A percentile compares a stretch with the other conserved stretches of the same genome.
phyloP scores from a whole-genome alignment of 2,888 invertebrate species.

The Temnothorax unifasciatus region DNA sequence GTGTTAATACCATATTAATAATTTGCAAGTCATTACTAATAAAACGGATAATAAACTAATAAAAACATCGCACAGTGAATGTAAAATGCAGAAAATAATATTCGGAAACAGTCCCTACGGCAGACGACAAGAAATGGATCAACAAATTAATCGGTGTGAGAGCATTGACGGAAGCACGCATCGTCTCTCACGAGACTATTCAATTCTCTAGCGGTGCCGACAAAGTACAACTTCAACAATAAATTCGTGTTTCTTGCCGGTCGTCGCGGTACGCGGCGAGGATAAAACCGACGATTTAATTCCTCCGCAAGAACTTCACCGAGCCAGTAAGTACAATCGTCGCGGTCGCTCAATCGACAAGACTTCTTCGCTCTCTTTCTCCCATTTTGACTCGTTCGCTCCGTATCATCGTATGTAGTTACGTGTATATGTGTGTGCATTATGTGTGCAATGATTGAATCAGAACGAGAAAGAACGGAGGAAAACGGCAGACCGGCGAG shows the following conservation, averaged over 20 bases:
- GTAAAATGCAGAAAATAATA: neutral
- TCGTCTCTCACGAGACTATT: constrained; percentile 47
- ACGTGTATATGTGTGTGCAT: constrained; percentile 32
- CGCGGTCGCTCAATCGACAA: constrained; percentile 50
- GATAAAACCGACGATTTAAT: constrained; percentile 60
- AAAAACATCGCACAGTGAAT: neutral
- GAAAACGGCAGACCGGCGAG: neutral
- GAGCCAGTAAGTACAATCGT: constrained; percentile 24
- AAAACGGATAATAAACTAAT: neutral
- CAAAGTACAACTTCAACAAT: constrained; percentile 50
- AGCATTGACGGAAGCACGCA: constrained; percentile 39
- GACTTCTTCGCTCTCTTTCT: constrained; percentile 47
- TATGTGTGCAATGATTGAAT: constrained; percentile 36
- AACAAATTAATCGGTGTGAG: constrained; percentile 48
- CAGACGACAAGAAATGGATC: constrained; percentile 13
- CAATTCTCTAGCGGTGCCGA: constrained; percentile 39
- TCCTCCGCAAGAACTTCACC: constrained; percentile 61
- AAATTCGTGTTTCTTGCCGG: constrained; percentile 50
- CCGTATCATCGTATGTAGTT: neutral
- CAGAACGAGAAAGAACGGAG: constrained; percentile 49
- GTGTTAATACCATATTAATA: neutral
- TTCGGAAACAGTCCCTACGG: neutral
- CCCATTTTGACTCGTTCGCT: constrained; percentile 48
- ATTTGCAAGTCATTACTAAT: neutral
- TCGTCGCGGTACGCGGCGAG: constrained; percentile 38